phyloP scores from a whole-genome alignment of 2,888 invertebrate species.

The Nemurella pictetii region DNA sequence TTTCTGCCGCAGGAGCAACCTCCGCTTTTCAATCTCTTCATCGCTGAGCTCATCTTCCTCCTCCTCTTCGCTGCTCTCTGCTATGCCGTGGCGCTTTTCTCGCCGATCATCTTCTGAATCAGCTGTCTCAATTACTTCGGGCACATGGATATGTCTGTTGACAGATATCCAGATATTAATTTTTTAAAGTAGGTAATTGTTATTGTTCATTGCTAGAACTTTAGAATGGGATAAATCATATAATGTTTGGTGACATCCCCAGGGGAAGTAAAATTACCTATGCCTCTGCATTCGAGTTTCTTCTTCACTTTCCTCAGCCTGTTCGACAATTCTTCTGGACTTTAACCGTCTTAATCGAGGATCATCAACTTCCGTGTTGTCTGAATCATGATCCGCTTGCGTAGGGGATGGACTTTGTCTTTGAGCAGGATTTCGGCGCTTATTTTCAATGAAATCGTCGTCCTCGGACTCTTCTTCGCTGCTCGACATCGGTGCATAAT shows the following conservation, averaged over 20 bases:
- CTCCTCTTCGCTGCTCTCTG: slow-evolving; percentile 56
- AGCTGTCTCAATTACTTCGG: slow-evolving; percentile 66
- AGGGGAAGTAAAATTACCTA: slow-evolving; percentile 43
- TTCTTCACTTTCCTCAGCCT: slow-evolving; percentile 50
- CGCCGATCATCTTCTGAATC: slow-evolving; percentile 51
- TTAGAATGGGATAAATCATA: too few relatives aligned
- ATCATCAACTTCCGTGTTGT: slow-evolving; percentile 68
- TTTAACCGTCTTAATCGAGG: slow-evolving; percentile 75
- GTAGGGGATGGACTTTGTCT: slow-evolving; percentile 48
- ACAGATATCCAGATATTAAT: background rate
- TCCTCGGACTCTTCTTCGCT: slow-evolving; percentile 88
- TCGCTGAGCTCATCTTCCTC: slow-evolving; percentile 86
- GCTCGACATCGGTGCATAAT: slow-evolving; percentile 85
- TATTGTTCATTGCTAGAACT: too few relatives aligned
- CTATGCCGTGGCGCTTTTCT: slow-evolving; percentile 53
- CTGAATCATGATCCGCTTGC: slow-evolving; percentile 50
- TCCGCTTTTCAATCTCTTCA: slow-evolving; percentile 80
- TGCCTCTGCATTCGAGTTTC: slow-evolving; percentile 62
- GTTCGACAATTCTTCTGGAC: slow-evolving; percentile 52
- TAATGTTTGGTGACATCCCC: too few relatives aligned
- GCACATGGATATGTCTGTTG: slow-evolving; percentile 65
- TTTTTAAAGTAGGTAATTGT: background rate
- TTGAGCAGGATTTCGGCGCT: slow-evolving; percentile 37
- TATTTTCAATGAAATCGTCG: slow-evolving; percentile 78
- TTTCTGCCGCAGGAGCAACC: slow-evolving; percentile 67